These are phyloP conservation scores for Orius insidiosus DNA, from an alignment of 1,140 invertebrate species.

Conservation along the genomic window DNA sequence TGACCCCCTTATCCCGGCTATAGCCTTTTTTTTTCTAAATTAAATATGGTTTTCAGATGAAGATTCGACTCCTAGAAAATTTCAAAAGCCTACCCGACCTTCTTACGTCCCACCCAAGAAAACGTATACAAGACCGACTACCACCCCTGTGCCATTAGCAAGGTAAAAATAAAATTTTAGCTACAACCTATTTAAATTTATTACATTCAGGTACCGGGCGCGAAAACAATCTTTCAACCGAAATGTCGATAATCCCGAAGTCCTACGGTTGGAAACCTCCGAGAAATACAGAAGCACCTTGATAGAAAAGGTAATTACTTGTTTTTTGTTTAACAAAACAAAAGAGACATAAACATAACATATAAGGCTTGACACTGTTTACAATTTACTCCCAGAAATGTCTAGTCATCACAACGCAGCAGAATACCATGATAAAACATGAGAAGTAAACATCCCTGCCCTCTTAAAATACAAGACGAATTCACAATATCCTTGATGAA, in stretches of 20 bases:
- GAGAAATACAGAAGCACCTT: conserved; percentile 9
- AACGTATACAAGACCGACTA: conserved; percentile 1
- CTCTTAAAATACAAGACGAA: too few relatives aligned
- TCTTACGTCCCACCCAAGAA: conserved; percentile 7
- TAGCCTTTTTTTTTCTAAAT: too few relatives aligned
- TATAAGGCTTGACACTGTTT: too few relatives aligned
- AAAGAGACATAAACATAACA: too few relatives aligned
- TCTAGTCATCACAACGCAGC: too few relatives aligned
- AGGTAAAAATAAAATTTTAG: conserved; percentile 1
- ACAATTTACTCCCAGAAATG: too few relatives aligned
- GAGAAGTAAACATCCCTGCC: too few relatives aligned
- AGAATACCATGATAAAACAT: too few relatives aligned
- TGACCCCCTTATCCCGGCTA: too few relatives aligned
- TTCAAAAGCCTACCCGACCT: conserved; percentile 4
- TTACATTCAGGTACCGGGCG: conserved; percentile 5
- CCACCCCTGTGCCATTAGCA: not conserved
- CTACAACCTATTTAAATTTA: not conserved
- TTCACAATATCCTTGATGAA: too few relatives aligned
- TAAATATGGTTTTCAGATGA: too few relatives aligned
- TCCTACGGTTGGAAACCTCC: conserved; percentile 8
- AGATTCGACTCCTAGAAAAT: not conserved
- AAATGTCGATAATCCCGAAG: conserved; percentile 4
- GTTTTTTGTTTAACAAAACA: too few relatives aligned
- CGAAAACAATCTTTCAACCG: conserved; percentile 9
- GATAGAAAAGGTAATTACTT: not conserved